Conservation (phyloP, 2,888 invertebrate genomes). For the Lasius fuliginosus region DNA sequence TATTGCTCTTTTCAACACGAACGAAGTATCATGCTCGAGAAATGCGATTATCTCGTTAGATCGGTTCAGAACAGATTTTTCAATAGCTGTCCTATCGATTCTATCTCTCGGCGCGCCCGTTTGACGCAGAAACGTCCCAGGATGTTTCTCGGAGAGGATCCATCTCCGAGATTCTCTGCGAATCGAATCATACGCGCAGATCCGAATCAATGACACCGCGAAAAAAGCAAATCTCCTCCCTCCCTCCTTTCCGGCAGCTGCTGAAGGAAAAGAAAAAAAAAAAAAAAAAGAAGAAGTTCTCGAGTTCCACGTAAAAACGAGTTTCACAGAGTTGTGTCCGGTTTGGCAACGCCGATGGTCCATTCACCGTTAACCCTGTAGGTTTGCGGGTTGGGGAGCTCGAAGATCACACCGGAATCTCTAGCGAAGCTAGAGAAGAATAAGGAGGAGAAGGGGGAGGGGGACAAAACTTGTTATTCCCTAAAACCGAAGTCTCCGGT, state of each 20-base stretch:
- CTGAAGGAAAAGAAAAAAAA: conserved; percentile 46
- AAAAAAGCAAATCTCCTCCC: conserved; percentile 54
- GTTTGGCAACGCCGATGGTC: conserved; percentile 71
- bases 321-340: conserved; percentile 58
- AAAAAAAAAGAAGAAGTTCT: conserved; percentile 39
- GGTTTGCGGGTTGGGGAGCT: conserved; percentile 72
- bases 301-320: conserved; percentile 52
- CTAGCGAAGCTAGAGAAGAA: conserved; percentile 42
- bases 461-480: conserved; percentile 77
- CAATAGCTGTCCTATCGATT: conserved; percentile 7
- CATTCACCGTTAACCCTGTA: conserved; percentile 75
- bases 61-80: conserved; percentile 1
- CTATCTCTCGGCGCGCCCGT: conserved; percentile 31
- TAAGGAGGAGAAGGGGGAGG: conserved; percentile 18
- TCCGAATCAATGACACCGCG: conserved; percentile 46
- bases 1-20: not conserved
- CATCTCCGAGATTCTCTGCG: conserved; percentile 36
- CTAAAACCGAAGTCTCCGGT: conserved; percentile 75
- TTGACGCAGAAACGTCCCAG: not conserved
- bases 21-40: not conserved
- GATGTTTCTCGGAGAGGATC: not conserved
- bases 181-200: conserved; percentile 39
- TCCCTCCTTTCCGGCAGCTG: conserved; percentile 61
- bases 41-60: conserved; percentile 23
- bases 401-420: conserved; percentile 69